phyloP scores from a whole-genome alignment of 1,140 invertebrate genomes.

The Zaprionus tsacasi region DNA sequence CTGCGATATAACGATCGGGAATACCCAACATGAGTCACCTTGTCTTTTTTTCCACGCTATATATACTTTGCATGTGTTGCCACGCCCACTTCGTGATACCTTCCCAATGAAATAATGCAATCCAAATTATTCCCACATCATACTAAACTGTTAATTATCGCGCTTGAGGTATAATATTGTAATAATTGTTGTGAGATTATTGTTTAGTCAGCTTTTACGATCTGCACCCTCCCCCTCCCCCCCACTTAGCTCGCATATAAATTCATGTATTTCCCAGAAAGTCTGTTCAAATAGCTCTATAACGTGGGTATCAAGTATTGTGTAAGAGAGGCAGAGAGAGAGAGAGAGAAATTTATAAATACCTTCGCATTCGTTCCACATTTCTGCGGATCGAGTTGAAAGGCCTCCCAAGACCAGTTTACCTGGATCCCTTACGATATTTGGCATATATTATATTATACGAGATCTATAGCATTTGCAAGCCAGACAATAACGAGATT shows the following conservation, averaged over 20 bases:
- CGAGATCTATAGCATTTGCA: conserved; percentile 3
- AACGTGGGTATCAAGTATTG: not conserved
- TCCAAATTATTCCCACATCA: not conserved
- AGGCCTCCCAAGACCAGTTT: not conserved
- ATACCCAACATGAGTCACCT: too few relatives aligned
- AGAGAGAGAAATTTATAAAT: not conserved
- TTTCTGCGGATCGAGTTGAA: not conserved
- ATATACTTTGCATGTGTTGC: not conserved
- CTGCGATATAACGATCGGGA: too few relatives aligned
- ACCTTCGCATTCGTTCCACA: conserved; percentile 3
- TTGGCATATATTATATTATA: not conserved
- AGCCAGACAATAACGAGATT: not conserved
- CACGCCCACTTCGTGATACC: not conserved
- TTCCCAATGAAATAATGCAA: not conserved
- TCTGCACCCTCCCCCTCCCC: not conserved
- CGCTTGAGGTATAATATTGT: not conserved
- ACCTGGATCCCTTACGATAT: not conserved
- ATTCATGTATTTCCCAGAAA: conserved; percentile 8
- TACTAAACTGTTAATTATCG: not conserved
- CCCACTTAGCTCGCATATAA: too few relatives aligned
- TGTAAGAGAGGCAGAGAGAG: not conserved
- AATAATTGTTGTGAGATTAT: conserved; percentile 2
- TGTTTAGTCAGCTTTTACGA: conserved; percentile 43
- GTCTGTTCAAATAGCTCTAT: conserved; percentile 19
- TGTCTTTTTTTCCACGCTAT: not conserved